Evolutionary conservation across 2,888 invertebrate genomes (phyloP).

Genomic region (Leptinotarsa rubiginosa): DNA sequence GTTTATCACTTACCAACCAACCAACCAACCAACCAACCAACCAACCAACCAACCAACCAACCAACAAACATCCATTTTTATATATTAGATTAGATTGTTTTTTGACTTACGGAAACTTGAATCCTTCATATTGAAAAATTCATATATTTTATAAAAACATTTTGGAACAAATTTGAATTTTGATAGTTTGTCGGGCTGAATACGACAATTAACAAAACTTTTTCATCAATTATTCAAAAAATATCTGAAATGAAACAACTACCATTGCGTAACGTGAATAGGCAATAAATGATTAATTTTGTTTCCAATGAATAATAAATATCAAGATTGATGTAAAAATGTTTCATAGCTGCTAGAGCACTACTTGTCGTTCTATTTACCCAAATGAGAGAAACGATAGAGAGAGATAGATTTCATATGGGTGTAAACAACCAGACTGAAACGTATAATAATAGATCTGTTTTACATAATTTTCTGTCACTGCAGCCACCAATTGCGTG

Average conservation of each 20-base stretch:
- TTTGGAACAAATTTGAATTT: too few species aligned
- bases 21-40: too few species aligned
- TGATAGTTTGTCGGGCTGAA: too few species aligned
- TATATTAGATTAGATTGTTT: too few species aligned
- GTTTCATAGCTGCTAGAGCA: background rate
- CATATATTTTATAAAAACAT: too few species aligned
- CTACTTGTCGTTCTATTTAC: background rate
- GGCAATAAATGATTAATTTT: background rate
- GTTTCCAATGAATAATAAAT: background rate
- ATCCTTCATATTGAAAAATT: too few species aligned
- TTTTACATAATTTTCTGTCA: slow-evolving; percentile 25
- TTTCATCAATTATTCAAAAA: background rate
- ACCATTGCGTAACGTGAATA: background rate
- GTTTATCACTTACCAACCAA: too few species aligned
- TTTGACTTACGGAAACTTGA: too few species aligned
- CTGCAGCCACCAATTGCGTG: slow-evolving; percentile 30
- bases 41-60: too few species aligned
- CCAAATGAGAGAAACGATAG: slow-evolving; percentile 4
- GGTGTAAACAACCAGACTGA: slow-evolving; percentile 22
- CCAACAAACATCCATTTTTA: too few species aligned
- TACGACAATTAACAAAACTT: too few species aligned
- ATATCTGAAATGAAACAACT: background rate
- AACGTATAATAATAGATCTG: slow-evolving; percentile 29
- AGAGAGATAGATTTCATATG: slow-evolving; percentile 19
- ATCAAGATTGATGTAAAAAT: background rate